Base-by-base conservation (phyloP, 2,113 vertebrate genomes). In the Mionectes macconnelli region DNA sequence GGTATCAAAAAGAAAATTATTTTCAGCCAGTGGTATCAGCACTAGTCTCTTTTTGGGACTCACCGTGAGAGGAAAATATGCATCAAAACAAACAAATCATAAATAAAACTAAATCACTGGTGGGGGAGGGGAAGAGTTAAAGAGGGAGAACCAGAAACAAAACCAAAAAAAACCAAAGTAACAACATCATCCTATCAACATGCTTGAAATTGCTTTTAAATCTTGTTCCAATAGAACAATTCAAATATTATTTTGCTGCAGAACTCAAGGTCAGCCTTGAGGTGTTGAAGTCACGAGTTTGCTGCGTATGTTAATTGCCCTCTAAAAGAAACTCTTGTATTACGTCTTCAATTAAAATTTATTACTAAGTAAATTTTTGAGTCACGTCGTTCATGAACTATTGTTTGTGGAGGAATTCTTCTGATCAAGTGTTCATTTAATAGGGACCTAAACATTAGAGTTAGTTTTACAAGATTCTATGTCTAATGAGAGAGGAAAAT, bases 231-330 rank as follows among this genome's bases (percentile, higher is more conserved):
- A 11, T 21, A 68, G 89, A 83, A 33, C 5, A 76, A 79, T n/a
- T 90, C 28, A 45, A 77, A 7, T 12, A 63, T 85, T 78, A 64
- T 90, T 97, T 96, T 94, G 40, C 94, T 76, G 39, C 30, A 20
- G 47, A 59, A 87, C 74, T 93, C 94, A 77, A 68, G 37, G 49
- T n/a, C 72, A 68, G 10, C 42, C 70, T 89, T 53, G 37, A 94
- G 20, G 35, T 84, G 40, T 25, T 90, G 22, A 50, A 89, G 52
- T 50, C 16, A 28, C 13, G 23, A 45, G 8, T 33, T 62, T 85
- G 30, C n/a, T 88, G 39, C 4, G 6, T 75, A 70, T 31, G 67
- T 90, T 90, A 96, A 90, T 74, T 82, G 19, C 23, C 5, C 23
- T 83, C 60, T 69, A 87, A 83, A 96, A 57, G 14, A 94, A 92